A percentile compares a stretch with the other conserved stretches of the same genome.
Evolutionary conservation across 2,113 vertebrate genomes (phyloP).

Genomic region (Neolamprologus ventralis): DNA sequence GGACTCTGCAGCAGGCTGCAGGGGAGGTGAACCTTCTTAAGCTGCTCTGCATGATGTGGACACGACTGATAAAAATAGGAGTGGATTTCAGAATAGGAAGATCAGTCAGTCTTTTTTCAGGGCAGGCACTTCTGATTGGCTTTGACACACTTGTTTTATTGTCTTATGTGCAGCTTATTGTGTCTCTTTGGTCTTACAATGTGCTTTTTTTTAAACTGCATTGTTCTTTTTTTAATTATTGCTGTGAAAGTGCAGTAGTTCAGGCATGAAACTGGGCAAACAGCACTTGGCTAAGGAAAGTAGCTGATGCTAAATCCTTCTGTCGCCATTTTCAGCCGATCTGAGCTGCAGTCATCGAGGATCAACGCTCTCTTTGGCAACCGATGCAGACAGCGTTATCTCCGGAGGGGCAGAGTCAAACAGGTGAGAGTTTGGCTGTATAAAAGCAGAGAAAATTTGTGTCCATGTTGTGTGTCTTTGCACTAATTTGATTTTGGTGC

Average conservation of each 20-base stretch:
- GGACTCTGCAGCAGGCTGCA: slow-evolving; percentile 48
- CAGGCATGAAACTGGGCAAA: not conserved
- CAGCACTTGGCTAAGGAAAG: not conserved
- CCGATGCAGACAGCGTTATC: slow-evolving; percentile 84
- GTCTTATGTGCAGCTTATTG: not conserved
- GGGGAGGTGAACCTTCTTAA: slow-evolving; percentile 52
- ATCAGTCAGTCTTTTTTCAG: not conserved
- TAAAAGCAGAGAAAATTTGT: not conserved
- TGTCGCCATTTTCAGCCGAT: slow-evolving; percentile 70
- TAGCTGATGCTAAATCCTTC: not conserved
- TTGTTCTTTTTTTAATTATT: not conserved
- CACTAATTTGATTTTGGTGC: not conserved
- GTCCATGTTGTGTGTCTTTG: not conserved
- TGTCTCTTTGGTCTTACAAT: not conserved
- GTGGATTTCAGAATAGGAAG: not conserved
- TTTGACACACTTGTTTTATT: not conserved
- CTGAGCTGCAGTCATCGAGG: slow-evolving; percentile 84
- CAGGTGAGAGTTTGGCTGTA: slow-evolving; percentile 65
- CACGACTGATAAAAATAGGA: not conserved
- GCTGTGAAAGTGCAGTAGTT: not conserved
- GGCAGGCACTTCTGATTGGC: not conserved
- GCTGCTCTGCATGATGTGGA: slow-evolving; percentile 46
- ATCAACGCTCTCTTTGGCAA: slow-evolving; percentile 92
- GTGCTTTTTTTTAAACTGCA: not conserved
- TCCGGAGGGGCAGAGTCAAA: slow-evolving; percentile 82